Evolutionary conservation across 2,797 vertebrate species (phyloP), one percentile per base, ranked within the genome.

Genomic region (Halcyon leucocephala): DNA sequence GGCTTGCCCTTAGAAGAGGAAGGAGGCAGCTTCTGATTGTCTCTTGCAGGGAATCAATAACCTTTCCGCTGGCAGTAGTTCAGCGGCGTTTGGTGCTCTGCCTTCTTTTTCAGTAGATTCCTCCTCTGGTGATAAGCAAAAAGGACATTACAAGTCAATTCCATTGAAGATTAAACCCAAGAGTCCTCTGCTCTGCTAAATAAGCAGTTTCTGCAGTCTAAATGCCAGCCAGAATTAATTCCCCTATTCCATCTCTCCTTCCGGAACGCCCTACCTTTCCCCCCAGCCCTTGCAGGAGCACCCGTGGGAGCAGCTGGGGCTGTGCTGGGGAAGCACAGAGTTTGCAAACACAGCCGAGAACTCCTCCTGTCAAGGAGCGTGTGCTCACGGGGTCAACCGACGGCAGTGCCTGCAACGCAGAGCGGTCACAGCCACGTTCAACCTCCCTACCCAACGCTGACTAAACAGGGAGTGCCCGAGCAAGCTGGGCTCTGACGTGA

Each of bases 41-140:
- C 49, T 71, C 74, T 73, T 70, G 44, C 72, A 83, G 41, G 49
- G 70, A 87, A 93, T 94, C 78, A 54, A 96, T 95, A 94, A 52
- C 44, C 67, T 74, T 49, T 86, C 76, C 64, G 21, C 76, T 95
- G 94, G 90, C 86, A 70, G 52, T 5, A 5, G 8, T 74, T 93
- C 77, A 95, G 80, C 52, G 57, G 66, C 4, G 1, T 51, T 78
- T 93, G 76, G 65, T 96, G 81, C 73, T 85, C 72, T 93, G 93
- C 76, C 58, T 74, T 95, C 74, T 28, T 64, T 82, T 71, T 73
- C 65, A 70, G 49, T 54, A 87, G 95, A 88, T 87, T 82, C 73
- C 14, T 92, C 28, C 70, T 80, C 73, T 74, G 28, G 74, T 16
- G 16, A 61, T 64, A 83, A 94, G 71, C 82, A 74, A 67, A 90